Conservation (phyloP, 2,797 vertebrate species). For the Syngnathus rostellatus region DNA sequence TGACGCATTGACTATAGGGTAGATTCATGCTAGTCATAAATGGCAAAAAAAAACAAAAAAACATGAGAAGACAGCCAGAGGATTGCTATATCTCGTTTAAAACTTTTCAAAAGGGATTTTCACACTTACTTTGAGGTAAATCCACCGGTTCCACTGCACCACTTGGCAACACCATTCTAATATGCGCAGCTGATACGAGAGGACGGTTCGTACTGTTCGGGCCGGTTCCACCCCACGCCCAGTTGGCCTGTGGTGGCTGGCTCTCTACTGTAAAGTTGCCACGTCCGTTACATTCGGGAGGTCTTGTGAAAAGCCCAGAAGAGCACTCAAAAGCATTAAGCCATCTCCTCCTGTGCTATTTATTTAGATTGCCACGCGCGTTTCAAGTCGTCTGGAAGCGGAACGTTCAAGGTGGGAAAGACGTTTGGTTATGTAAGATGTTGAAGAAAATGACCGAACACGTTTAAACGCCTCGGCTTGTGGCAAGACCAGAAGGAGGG, state of each 20-base stretch:
- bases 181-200: conserved; percentile 34
- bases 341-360: background rate
- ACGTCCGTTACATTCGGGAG: conserved; percentile 48
- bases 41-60: too few relatives aligned
- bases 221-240: conserved; percentile 46
- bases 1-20: background rate
- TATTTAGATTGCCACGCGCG: background rate
- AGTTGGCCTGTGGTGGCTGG: conserved; percentile 50
- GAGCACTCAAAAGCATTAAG: background rate
- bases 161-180: conserved; percentile 6
- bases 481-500: background rate
- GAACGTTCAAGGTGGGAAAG: conserved; percentile 3
- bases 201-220: conserved; percentile 29
- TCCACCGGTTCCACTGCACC: conserved; percentile 26
- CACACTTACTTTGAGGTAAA: conserved; percentile 49
- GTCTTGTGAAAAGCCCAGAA: background rate
- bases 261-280: conserved; percentile 63
- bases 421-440: conserved; percentile 6
- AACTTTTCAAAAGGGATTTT: conserved; percentile 50
- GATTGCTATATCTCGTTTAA: conserved; percentile 23
- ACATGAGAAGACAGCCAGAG: background rate
- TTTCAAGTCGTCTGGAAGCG: background rate
- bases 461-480: background rate
- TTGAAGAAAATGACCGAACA: conserved; percentile 3
- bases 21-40: background rate